Evolutionary conservation across 2,888 invertebrate species (phyloP).

Genomic region (Sepiola atlantica): DNA sequence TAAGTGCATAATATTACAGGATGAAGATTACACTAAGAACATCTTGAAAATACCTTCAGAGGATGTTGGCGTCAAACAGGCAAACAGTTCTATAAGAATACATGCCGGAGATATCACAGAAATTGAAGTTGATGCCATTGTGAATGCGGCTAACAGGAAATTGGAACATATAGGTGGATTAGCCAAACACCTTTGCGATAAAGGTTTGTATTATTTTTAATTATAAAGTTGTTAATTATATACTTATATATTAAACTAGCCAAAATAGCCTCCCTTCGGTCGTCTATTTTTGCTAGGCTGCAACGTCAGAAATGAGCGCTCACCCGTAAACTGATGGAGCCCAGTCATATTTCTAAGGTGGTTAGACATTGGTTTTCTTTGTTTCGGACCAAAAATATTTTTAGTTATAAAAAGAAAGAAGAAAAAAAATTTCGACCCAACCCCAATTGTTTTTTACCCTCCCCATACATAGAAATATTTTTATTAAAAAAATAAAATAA

Average conservation of each 20-base stretch:
- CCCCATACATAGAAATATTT: too few species aligned
- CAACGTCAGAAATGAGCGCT: too few species aligned
- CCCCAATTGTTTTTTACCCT: too few species aligned
- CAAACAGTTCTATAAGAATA: neutral
- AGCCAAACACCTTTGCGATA: slow-evolving; percentile 53
- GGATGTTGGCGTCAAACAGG: slow-evolving; percentile 36
- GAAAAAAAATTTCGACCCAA: too few species aligned
- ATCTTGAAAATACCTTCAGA: neutral
- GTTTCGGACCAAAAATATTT: too few species aligned
- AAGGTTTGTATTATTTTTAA: slow-evolving; percentile 51
- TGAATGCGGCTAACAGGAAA: slow-evolving; percentile 57
- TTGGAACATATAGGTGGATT: slow-evolving; percentile 57
- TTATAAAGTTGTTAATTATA: neutral
- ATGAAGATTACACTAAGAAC: neutral
- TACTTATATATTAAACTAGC: neutral
- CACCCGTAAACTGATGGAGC: too few species aligned
- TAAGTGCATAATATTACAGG: slow-evolving; percentile 46
- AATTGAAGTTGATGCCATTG: slow-evolving; percentile 53
- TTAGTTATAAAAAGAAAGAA: too few species aligned
- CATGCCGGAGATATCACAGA: slow-evolving; percentile 53
- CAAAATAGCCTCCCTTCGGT: too few species aligned
- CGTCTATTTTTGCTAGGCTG: too few species aligned
- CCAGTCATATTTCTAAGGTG: too few species aligned
- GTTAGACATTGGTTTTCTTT: too few species aligned
- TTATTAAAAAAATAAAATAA: too few species aligned